Percentiles rank a stretch among this genome's conserved stretches.
Evolutionary conservation across 2,888 invertebrate genomes (phyloP).

Genomic region (Aradus depressus): DNA sequence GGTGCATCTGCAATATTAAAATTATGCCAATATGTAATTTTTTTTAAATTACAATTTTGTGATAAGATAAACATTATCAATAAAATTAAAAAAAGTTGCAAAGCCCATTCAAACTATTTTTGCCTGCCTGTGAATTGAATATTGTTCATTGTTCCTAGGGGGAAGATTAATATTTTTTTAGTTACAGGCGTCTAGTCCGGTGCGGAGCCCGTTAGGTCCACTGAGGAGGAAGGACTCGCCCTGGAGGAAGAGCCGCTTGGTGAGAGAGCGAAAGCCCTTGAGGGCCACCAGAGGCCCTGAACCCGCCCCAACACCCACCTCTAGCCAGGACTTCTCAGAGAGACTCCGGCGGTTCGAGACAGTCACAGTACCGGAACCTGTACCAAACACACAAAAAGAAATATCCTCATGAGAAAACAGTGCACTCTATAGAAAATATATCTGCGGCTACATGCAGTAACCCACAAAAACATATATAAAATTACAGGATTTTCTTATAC

Average conservation of each 20-base stretch:
- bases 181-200: slow-evolving; percentile 67
- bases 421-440: neutral
- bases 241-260: slow-evolving; percentile 60
- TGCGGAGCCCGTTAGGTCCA: slow-evolving; percentile 61
- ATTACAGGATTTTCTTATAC: neutral
- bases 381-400: slow-evolving; percentile 27
- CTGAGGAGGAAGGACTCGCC: slow-evolving; percentile 51
- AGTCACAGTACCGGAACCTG: slow-evolving; percentile 64
- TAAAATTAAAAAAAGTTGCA: slow-evolving; percentile 4
- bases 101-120: neutral
- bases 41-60: neutral
- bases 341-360: slow-evolving; percentile 64
- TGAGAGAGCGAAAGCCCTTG: slow-evolving; percentile 66
- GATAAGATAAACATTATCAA: slow-evolving; percentile 4
- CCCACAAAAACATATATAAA: too few relatives aligned
- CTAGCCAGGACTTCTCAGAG: slow-evolving; percentile 77
- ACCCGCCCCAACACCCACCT: slow-evolving; percentile 73
- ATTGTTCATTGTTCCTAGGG: neutral
- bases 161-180: slow-evolving; percentile 19
- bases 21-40: neutral
- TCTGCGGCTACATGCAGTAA: neutral
- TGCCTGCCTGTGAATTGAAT: too few relatives aligned
- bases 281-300: slow-evolving; percentile 68
- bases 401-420: neutral
- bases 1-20: neutral